These are phyloP conservation scores for Epinotia nisella DNA, from an alignment of 2,888 invertebrate species.

Conservation along the genomic window DNA sequence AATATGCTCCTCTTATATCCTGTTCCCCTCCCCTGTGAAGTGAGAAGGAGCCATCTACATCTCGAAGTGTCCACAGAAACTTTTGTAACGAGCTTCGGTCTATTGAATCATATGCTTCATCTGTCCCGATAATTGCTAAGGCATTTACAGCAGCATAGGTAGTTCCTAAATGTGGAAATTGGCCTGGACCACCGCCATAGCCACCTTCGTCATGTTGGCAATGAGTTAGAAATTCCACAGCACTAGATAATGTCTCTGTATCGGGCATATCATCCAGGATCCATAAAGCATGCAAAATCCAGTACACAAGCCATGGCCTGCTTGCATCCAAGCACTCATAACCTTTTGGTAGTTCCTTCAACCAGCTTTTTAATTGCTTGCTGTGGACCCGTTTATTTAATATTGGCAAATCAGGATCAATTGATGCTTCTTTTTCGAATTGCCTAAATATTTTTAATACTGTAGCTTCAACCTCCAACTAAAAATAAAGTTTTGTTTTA, in stretches of 20 bases:
- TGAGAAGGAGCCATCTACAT: conserved; percentile 94
- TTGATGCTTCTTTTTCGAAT: conserved; percentile 75
- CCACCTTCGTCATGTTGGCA: conserved; percentile 94
- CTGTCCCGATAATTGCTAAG: conserved; percentile 94
- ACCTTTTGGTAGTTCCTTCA: conserved; percentile 87
- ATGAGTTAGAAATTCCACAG: conserved; percentile 74
- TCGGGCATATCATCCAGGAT: conserved; percentile 84
- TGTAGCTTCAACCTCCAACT: conserved; percentile 74
- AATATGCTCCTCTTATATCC: conserved; percentile 98
- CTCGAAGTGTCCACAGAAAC: conserved; percentile 91
- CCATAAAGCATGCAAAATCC: conserved; percentile 96
- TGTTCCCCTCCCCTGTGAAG: conserved; percentile 97
- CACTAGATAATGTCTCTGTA: conserved; percentile 68
- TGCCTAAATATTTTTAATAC: conserved; percentile 71
- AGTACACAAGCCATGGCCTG: conserved; percentile 98
- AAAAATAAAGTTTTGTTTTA: conserved; percentile 49
- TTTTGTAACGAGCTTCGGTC: conserved; percentile 90
- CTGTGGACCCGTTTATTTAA: conserved; percentile 87
- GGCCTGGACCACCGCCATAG: conserved; percentile 97
- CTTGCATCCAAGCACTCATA: conserved; percentile 97
- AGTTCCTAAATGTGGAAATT: conserved; percentile 96
- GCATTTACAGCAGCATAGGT: conserved; percentile 99
- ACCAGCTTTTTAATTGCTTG: conserved; percentile 87
- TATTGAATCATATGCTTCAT: conserved; percentile 94
- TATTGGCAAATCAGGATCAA: conserved; percentile 82